Conservation (phyloP, 1,140 invertebrate genomes). For the Adelges cooleyi region DNA sequence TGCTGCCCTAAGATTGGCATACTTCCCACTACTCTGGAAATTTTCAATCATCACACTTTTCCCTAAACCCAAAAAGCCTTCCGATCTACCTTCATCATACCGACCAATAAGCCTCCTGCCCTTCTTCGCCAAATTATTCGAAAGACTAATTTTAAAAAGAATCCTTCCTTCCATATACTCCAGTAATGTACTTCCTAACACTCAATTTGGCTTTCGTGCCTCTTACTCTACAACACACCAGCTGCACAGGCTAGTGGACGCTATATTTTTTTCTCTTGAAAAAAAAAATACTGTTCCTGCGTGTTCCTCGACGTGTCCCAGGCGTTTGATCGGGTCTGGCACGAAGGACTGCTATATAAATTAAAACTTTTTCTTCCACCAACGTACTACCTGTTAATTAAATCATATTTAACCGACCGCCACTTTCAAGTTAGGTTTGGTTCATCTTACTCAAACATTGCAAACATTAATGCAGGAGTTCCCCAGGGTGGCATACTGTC, state of each 20-base stretch:
- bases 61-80: slow-evolving; percentile 34
- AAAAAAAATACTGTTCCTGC: background rate
- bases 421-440: background rate
- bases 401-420: slow-evolving; percentile 12
- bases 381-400: background rate
- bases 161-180: slow-evolving; percentile 8
- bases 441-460: background rate
- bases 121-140: slow-evolving; percentile 31
- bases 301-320: background rate
- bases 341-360: slow-evolving; percentile 1
- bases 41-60: slow-evolving; percentile 36
- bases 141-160: slow-evolving; percentile 31
- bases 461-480: background rate
- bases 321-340: background rate
- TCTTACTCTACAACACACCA: slow-evolving; percentile 7
- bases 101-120: slow-evolving; percentile 36
- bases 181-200: slow-evolving; percentile 24
- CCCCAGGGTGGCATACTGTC: background rate
- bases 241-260: background rate
- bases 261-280: background rate
- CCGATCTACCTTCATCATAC: slow-evolving; percentile 34
- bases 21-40: slow-evolving; percentile 35
- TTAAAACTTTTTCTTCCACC: slow-evolving; percentile 3
- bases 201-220: slow-evolving; percentile 20
- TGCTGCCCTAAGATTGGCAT: background rate